Conservation (phyloP, 2,888 invertebrate species). For the Ptilodon capucinus region DNA sequence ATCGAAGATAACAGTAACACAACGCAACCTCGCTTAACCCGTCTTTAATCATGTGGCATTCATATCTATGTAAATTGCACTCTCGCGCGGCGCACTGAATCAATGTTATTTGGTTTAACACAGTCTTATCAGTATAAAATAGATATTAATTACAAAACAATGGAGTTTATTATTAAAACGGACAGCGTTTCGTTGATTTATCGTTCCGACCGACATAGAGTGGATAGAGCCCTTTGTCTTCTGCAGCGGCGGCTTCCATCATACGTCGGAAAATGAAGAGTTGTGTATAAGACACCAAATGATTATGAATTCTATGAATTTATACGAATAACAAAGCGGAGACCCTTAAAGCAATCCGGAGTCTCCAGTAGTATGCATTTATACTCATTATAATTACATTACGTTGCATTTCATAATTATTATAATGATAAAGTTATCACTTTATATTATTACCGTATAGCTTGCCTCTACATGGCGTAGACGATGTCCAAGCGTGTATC, state of each 20-base stretch:
- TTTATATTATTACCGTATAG: too few species aligned
- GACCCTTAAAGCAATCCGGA: too few species aligned
- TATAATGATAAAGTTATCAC: too few species aligned
- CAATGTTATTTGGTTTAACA: slow-evolving; percentile 5
- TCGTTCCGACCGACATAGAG: slow-evolving; percentile 40
- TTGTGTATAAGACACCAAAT: slow-evolving; percentile 36
- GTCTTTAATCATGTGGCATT: slow-evolving; percentile 23
- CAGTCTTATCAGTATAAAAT: slow-evolving; percentile 22
- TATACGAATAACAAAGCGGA: not conserved
- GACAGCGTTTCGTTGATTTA: slow-evolving; percentile 67
- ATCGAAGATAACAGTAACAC: slow-evolving; percentile 31
- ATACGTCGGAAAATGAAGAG: slow-evolving; percentile 55
- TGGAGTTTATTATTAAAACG: slow-evolving; percentile 61
- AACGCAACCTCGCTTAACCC: slow-evolving; percentile 23
- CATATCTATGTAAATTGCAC: slow-evolving; percentile 20
- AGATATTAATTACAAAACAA: slow-evolving; percentile 54
- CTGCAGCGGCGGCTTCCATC: slow-evolving; percentile 52
- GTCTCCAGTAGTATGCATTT: too few species aligned
- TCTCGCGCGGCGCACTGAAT: not conserved
- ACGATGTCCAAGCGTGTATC: too few species aligned
- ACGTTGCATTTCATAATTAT: too few species aligned
- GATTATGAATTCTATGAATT: slow-evolving; percentile 41
- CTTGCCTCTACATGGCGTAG: too few species aligned
- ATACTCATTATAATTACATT: too few species aligned
- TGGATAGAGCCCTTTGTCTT: slow-evolving; percentile 58